phyloP scores from a whole-genome alignment of 2,888 invertebrate genomes.

The Yponomeuta evonymella region DNA sequence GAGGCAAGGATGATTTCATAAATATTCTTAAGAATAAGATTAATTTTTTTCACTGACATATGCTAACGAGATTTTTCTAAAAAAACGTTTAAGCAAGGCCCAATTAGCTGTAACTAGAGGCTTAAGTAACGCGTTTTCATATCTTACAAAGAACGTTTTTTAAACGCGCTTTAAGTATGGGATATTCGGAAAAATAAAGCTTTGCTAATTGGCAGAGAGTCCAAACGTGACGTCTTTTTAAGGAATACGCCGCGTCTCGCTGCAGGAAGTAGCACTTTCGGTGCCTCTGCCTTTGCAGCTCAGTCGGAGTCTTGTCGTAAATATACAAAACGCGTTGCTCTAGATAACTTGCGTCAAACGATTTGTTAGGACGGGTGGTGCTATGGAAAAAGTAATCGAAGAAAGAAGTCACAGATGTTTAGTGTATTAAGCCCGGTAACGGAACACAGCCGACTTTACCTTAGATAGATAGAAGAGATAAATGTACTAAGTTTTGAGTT shows the following conservation, averaged over 20 bases:
- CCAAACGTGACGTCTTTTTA: neutral
- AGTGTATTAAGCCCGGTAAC: too few species aligned
- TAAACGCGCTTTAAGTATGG: neutral
- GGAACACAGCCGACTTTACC: too few species aligned
- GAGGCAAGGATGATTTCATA: too few species aligned
- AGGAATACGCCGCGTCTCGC: conserved; percentile 20
- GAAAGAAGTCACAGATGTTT: too few species aligned
- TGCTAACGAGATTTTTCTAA: too few species aligned
- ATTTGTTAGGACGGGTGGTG: neutral
- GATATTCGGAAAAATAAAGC: neutral
- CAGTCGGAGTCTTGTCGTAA: conserved; percentile 11
- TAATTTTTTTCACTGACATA: too few species aligned
- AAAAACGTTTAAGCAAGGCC: too few species aligned
- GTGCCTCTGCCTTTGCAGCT: conserved; percentile 4
- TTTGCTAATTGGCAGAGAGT: neutral
- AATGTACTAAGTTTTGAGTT: too few species aligned
- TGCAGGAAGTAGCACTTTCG: neutral
- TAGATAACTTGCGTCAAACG: neutral
- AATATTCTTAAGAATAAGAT: too few species aligned
- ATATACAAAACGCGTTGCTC: neutral
- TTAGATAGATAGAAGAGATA: too few species aligned
- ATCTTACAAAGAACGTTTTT: neutral
- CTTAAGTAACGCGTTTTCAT: neutral
- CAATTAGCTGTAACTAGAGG: too few species aligned
- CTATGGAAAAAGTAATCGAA: neutral